phyloP scores from a whole-genome alignment of 1,140 invertebrate genomes.

The Philotrypesis tridentata region DNA sequence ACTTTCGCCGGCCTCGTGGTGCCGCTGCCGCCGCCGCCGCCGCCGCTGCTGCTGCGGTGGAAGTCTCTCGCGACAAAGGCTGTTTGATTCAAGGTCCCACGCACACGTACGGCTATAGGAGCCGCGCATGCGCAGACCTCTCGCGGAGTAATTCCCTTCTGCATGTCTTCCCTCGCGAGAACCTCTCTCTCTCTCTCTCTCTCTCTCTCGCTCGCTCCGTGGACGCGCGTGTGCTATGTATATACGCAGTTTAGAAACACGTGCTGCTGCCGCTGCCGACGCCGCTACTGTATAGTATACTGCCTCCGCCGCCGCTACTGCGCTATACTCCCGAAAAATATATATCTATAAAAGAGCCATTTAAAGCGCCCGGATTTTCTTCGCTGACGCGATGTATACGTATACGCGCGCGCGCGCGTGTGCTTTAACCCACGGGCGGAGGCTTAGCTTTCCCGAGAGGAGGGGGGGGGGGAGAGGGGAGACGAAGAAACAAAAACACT shows the following conservation, averaged over 20 bases:
- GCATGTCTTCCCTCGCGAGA: slow-evolving; percentile 2
- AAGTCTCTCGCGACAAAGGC: slow-evolving; percentile 72
- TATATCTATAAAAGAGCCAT: too few relatives aligned
- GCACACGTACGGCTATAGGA: slow-evolving; percentile 64
- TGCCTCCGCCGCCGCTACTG: too few relatives aligned
- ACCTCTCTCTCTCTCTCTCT: not conserved
- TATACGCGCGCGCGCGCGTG: too few relatives aligned
- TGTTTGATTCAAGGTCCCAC: slow-evolving; percentile 74
- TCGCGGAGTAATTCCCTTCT: slow-evolving; percentile 29
- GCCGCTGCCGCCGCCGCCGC: slow-evolving; percentile 61
- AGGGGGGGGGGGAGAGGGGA: too few relatives aligned
- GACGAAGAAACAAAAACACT: too few relatives aligned
- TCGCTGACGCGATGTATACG: not conserved
- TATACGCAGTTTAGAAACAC: slow-evolving; percentile 60
- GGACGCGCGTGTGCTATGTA: slow-evolving; percentile 49
- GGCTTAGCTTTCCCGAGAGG: too few relatives aligned
- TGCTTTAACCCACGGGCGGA: too few relatives aligned
- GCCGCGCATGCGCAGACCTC: slow-evolving; percentile 53
- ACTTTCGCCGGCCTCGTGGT: slow-evolving; percentile 74
- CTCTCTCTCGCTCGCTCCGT: slow-evolving; percentile 53
- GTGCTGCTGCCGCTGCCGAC: slow-evolving; percentile 47
- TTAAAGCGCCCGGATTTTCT: slow-evolving; percentile 50
- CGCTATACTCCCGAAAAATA: slow-evolving; percentile 27
- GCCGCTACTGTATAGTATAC: slow-evolving; percentile 8
- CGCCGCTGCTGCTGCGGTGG: slow-evolving; percentile 61